phyloP scores from a whole-genome alignment of 2,888 invertebrate genomes.

The Eugnorisma glareosa region DNA sequence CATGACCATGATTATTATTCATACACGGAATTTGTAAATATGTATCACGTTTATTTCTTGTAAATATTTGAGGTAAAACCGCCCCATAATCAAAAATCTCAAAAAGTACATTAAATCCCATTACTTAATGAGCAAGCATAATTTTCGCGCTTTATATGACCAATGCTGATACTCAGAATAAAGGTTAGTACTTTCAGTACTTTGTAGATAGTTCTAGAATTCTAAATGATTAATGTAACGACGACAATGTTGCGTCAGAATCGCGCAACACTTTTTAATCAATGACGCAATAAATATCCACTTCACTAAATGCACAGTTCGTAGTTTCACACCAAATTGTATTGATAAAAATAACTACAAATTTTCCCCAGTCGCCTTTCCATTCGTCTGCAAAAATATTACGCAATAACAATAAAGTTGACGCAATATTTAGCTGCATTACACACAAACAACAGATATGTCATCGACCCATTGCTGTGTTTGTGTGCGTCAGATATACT shows the following conservation, averaged over 20 bases:
- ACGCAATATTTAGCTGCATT: slow-evolving; percentile 58
- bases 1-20: background rate
- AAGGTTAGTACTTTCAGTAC: background rate
- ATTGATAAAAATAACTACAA: background rate
- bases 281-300: slow-evolving; percentile 33
- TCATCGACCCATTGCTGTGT: slow-evolving; percentile 50
- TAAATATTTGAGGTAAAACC: background rate
- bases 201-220: background rate
- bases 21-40: background rate
- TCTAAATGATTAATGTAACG: slow-evolving; percentile 5
- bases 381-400: slow-evolving; percentile 56
- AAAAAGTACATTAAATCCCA: background rate
- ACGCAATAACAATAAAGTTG: slow-evolving; percentile 56
- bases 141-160: slow-evolving; percentile 1
- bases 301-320: background rate
- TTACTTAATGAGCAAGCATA: background rate
- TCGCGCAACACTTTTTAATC: slow-evolving; percentile 42
- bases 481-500: slow-evolving; percentile 51
- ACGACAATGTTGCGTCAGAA: slow-evolving; percentile 41
- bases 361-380: slow-evolving; percentile 14
- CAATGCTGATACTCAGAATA: slow-evolving; percentile 11
- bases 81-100: background rate
- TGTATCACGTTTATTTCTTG: background rate
- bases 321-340: slow-evolving; percentile 10
- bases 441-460: slow-evolving; percentile 41